These are phyloP conservation scores for Drosophila takahashii DNA, from an alignment of 1,140 invertebrate genomes.

Conservation along the genomic window DNA sequence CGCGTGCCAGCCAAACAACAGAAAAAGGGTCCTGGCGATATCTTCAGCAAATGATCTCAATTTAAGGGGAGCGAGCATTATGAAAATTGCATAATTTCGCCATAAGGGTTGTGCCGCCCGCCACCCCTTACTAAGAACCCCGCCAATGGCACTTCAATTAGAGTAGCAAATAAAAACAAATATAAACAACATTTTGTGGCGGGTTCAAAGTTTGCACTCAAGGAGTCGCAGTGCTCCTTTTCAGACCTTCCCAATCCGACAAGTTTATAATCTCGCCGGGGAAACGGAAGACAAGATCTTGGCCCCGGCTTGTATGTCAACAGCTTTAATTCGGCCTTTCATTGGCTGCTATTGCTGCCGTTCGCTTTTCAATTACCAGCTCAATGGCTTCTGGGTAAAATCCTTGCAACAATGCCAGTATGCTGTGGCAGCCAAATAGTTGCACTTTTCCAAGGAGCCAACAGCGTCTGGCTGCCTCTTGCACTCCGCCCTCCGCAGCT, in stretches of 20 bases:
- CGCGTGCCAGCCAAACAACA: constrained; percentile 55
- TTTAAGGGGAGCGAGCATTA: constrained; percentile 65
- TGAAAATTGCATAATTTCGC: constrained; percentile 78
- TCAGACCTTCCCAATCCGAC: constrained; percentile 16
- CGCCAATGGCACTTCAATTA: constrained; percentile 74
- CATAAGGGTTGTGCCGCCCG: constrained; percentile 50
- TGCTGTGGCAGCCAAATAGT: constrained; percentile 48
- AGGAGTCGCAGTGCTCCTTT: constrained; percentile 6
- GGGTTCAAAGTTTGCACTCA: constrained; percentile 24
- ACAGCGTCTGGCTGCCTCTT: constrained; percentile 21
- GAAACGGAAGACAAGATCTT: constrained; percentile 37
- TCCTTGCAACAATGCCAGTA: constrained; percentile 30
- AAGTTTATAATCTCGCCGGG: constrained; percentile 42
- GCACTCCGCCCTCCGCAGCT: not conserved
- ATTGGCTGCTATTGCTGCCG: constrained; percentile 46
- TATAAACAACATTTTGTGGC: constrained; percentile 60
- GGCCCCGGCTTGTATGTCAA: constrained; percentile 53
- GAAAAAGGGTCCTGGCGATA: constrained; percentile 49
- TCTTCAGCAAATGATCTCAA: constrained; percentile 71
- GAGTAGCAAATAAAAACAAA: constrained; percentile 71
- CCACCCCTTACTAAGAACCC: not conserved
- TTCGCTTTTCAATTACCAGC: constrained; percentile 64
- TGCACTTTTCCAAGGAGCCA: constrained; percentile 52
- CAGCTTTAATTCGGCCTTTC: constrained; percentile 66
- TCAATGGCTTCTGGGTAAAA: constrained; percentile 48